Evolutionary conservation across 1,140 invertebrate genomes (phyloP).

Genomic region (Drosophila kohkoa): DNA sequence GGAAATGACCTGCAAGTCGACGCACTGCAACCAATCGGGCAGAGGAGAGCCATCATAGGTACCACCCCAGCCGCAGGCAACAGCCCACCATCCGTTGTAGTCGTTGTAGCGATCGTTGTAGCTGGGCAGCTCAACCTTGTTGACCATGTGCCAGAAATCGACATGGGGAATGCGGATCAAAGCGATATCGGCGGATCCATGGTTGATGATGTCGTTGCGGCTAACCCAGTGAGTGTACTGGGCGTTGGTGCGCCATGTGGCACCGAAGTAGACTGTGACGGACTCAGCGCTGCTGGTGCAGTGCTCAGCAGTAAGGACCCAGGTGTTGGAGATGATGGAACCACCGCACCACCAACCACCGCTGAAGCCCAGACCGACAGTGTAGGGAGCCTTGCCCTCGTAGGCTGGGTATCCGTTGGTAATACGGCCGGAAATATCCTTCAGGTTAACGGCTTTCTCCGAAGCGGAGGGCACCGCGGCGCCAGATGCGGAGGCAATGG

Average conservation of each 20-base stretch:
- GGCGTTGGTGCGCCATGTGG: slow-evolving; percentile 35
- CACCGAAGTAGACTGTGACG: slow-evolving; percentile 56
- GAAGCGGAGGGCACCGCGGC: not conserved
- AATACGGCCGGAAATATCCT: slow-evolving; percentile 58
- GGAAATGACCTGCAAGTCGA: slow-evolving; percentile 55
- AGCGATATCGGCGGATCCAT: slow-evolving; percentile 50
- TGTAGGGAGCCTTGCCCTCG: slow-evolving; percentile 85
- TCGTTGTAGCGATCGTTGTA: slow-evolving; percentile 41
- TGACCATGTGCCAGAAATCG: slow-evolving; percentile 47
- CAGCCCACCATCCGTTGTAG: slow-evolving; percentile 35
- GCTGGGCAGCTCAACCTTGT: slow-evolving; percentile 54
- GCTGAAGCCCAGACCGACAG: slow-evolving; percentile 84
- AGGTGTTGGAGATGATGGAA: slow-evolving; percentile 86
- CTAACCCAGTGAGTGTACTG: slow-evolving; percentile 47
- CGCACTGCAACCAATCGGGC: slow-evolving; percentile 57
- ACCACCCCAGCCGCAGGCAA: slow-evolving; percentile 57
- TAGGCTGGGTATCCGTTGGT: slow-evolving; percentile 64
- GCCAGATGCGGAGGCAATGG: slow-evolving; percentile 47
- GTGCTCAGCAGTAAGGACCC: slow-evolving; percentile 84
- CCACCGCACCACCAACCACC: slow-evolving; percentile 86
- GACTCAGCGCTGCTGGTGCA: slow-evolving; percentile 52
- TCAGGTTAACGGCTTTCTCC: slow-evolving; percentile 12
- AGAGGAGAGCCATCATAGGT: slow-evolving; percentile 32
- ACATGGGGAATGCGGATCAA: slow-evolving; percentile 47
- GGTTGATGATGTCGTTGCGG: slow-evolving; percentile 47